Percentiles rank a stretch among this genome's conserved stretches.
phyloP scores from a whole-genome alignment of 2,113 vertebrate genomes.

The Cyprinodon variegatus region DNA sequence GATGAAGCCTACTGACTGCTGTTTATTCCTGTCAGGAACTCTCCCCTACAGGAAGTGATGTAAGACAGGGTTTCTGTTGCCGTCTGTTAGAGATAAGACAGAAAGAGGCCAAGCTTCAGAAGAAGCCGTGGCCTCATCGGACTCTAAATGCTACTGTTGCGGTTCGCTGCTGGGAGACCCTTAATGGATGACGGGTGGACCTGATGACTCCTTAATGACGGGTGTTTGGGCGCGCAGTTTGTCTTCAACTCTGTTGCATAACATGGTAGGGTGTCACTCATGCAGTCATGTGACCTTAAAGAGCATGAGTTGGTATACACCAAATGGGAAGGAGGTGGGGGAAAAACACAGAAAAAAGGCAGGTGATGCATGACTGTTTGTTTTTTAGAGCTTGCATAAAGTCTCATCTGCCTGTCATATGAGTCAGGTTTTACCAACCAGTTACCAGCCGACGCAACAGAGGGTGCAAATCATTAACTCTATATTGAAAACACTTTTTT shows the following conservation, averaged over 20 bases:
- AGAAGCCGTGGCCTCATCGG: background rate
- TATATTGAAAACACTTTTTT: background rate
- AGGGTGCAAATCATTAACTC: background rate
- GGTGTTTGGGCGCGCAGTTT: slow-evolving; percentile 19
- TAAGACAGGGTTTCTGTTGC: slow-evolving; percentile 6
- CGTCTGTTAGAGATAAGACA: background rate
- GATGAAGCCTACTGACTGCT: background rate
- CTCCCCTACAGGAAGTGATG: slow-evolving; percentile 31
- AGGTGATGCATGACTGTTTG: slow-evolving; percentile 27
- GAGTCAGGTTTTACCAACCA: background rate
- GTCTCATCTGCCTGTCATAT: background rate
- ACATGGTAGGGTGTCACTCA: background rate
- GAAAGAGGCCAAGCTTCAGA: background rate
- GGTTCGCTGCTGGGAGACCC: background rate
- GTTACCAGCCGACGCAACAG: background rate
- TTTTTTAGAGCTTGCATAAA: slow-evolving; percentile 24
- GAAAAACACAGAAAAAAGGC: background rate
- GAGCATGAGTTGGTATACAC: no score
- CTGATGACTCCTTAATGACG: slow-evolving; percentile 1
- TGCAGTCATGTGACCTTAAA: background rate
- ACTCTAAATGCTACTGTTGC: background rate
- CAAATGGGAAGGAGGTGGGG: background rate
- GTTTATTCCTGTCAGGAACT: background rate
- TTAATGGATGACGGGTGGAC: slow-evolving; percentile 3
- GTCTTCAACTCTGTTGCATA: slow-evolving; percentile 4